Conservation (phyloP, 2,888 invertebrate species). For the Thereva unica region DNA sequence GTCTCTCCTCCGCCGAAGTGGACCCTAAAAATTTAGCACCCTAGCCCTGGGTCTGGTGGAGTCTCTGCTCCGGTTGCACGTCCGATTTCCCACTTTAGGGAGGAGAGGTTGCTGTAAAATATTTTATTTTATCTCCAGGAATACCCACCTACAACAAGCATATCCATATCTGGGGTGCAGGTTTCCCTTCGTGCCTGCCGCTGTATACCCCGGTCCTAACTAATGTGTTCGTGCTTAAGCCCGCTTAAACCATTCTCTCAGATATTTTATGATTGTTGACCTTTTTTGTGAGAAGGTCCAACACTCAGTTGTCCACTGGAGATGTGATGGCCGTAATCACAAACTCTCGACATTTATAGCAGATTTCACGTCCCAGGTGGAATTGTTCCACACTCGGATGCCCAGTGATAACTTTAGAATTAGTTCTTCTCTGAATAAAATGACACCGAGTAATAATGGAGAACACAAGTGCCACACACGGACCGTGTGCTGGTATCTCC, state of each 20-base stretch:
- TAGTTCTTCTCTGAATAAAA: conserved; percentile 9
- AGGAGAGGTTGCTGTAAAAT: conserved; percentile 29
- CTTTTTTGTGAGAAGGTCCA: conserved; percentile 22
- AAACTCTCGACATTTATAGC: conserved; percentile 36
- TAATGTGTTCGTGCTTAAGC: conserved; percentile 23
- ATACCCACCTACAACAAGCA: neutral
- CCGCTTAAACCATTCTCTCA: conserved; percentile 24
- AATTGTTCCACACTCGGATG: conserved; percentile 20
- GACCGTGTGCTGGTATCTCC: too few relatives aligned
- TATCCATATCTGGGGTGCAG: neutral
- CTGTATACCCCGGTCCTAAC: conserved; percentile 8
- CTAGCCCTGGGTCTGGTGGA: neutral
- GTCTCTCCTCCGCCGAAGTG: neutral
- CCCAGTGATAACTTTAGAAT: conserved; percentile 31
- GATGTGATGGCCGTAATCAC: conserved; percentile 37
- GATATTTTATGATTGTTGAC: conserved; percentile 25
- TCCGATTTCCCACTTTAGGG: conserved; percentile 26
- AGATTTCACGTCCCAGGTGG: conserved; percentile 34
- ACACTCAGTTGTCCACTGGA: conserved; percentile 25
- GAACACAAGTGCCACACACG: too few relatives aligned
- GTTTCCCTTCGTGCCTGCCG: conserved; percentile 1
- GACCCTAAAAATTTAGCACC: conserved; percentile 25
- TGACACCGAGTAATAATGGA: neutral
- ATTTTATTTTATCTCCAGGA: conserved; percentile 33
- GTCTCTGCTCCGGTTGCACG: conserved; percentile 25